Evolutionary conservation across 2,113 vertebrate genomes (phyloP).

Genomic region (Corapipo altera): DNA sequence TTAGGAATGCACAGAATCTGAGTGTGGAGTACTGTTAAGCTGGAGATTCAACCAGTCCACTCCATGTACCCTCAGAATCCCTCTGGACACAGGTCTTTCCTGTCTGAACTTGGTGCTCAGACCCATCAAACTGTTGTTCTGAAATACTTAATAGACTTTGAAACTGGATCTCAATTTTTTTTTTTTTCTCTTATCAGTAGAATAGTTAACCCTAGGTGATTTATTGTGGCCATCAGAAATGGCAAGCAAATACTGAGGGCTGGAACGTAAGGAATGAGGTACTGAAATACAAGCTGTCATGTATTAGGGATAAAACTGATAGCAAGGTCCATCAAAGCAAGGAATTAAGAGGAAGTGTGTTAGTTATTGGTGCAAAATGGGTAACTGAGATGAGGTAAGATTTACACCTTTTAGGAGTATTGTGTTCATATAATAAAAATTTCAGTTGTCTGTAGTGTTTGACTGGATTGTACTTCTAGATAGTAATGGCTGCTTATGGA

Average conservation of each 20-base stretch:
- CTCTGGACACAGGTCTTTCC: neutral
- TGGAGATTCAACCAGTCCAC: neutral
- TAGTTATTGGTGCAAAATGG: neutral
- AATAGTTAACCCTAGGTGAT: neutral
- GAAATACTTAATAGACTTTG: neutral
- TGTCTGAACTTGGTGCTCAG: neutral
- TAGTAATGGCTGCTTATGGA: neutral
- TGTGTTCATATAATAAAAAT: neutral
- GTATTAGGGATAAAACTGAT: neutral
- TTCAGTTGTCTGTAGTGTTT: neutral
- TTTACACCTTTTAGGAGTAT: neutral
- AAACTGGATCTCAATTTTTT: neutral
- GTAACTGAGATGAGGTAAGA: neutral
- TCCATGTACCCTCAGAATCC: neutral
- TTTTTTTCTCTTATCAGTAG: neutral
- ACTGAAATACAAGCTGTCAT: neutral
- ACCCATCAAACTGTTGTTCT: neutral
- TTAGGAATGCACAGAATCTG: neutral
- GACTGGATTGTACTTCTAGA: neutral
- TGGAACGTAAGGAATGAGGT: neutral
- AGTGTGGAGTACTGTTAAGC: neutral
- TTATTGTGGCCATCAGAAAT: neutral
- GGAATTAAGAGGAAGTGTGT: neutral
- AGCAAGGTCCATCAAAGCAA: neutral
- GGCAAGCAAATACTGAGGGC: neutral